Base-by-base conservation (phyloP, 2,797 vertebrate species). In the Tamandua tetradactyla region DNA sequence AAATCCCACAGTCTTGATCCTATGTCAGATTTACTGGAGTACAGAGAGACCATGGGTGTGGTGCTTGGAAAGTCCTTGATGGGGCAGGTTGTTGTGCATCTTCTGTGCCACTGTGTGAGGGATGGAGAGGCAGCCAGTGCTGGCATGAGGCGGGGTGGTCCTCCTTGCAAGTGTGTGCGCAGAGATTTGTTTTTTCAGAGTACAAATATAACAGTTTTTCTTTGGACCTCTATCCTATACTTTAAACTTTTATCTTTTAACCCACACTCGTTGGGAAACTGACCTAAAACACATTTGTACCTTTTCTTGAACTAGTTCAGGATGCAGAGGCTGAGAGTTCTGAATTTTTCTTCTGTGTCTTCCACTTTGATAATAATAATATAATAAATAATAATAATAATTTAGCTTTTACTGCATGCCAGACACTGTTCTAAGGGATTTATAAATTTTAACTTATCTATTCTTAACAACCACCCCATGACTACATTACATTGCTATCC, bases 201-300 rank as follows among this genome's bases (percentile, higher is more conserved):
- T 75, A 86, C 71, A 72, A 81, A 49, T 74, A 57, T 42, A 76
- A 47, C 40, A 40, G 57, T 75, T 85, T 84, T 88, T 84, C 35
- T 93, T 94, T 92, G 79, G 35, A 69, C 66, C 81, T 91, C 35
- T 82, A 74, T 61, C 44, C 27, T 17, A 15, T 62, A 44, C 10
- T 13, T 95, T 92, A 89, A 89, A 44, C 42, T 72, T 96, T 80
- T 61, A 37, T 71, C 57, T 89, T 96, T 93, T 87, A 75, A 94
- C 22, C 7, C n/a, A 57, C 57, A 55, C 17, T 88, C 30, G 66
- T 23, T 93, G 32, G 72, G 47, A 93, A 95, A 82, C 25, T 74
- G 30, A 55, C 71, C 10, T 75, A 59, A 93, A 85, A 81, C 20
- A 17, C 76, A 11, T 47, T 30, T 76, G 2, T 59, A 17, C 81